Evolutionary conservation across 1,140 invertebrate genomes (phyloP).

Genomic region (Trachymyrmex septentrionalis): DNA sequence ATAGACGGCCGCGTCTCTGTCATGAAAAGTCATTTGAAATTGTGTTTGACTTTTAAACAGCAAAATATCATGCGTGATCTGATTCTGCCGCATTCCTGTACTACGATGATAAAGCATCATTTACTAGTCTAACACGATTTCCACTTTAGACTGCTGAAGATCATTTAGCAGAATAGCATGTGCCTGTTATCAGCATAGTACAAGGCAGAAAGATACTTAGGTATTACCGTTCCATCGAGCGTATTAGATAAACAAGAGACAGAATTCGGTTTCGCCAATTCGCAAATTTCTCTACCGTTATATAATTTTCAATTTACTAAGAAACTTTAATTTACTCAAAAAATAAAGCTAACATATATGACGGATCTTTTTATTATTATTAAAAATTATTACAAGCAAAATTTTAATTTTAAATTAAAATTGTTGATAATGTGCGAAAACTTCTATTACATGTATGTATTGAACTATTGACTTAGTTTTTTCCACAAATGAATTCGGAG

Average conservation of each 20-base stretch:
- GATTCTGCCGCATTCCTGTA: background rate
- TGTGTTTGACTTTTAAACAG: background rate
- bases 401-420: background rate
- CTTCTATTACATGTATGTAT: background rate
- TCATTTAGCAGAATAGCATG: background rate
- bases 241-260: slow-evolving; percentile 9
- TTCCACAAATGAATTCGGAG: background rate
- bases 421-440: background rate
- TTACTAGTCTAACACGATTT: background rate
- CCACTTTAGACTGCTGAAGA: background rate
- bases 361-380: background rate
- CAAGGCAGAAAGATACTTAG: background rate
- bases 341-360: background rate
- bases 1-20: slow-evolving; percentile 1
- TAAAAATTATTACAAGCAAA: background rate
- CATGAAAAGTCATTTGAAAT: slow-evolving; percentile 17
- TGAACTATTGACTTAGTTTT: background rate
- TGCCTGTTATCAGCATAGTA: background rate
- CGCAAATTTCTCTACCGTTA: background rate
- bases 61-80: background rate
- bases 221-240: background rate
- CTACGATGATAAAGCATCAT: background rate
- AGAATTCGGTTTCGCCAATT: background rate
- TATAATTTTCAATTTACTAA: background rate
- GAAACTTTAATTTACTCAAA: background rate